Evolutionary conservation across 2,113 vertebrate species (phyloP), one percentile per base, ranked within the genome.

Genomic region (Oreochromis tanganicae): DNA sequence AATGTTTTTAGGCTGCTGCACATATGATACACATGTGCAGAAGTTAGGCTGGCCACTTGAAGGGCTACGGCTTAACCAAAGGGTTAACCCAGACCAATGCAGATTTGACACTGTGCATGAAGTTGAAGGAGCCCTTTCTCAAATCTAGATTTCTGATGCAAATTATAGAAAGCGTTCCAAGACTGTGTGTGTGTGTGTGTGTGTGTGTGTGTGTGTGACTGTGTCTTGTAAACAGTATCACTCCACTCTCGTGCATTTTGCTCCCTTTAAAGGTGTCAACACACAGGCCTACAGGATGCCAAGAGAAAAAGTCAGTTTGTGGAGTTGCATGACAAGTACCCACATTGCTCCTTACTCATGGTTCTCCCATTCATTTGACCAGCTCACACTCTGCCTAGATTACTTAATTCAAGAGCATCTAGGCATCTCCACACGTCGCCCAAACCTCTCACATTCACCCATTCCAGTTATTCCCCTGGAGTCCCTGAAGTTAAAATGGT

Each of bases 61-160:
- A 4, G 63, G 32, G 85, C 55, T 87, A 16, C 13, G 61, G 61
- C 61, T 66, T 66, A 66, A n/a, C 34, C 32, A 38, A 38, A 19
- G 12, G 38, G 34, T 66, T 68, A 68, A 68, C 34, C 54, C 50
- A 56, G 56, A 21, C 38, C 79, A 50, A 71, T 82, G 83, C 85
- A 90, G 82, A 85, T 87, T 32, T 82, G 43, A 55, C 85, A 87
- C 84, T 63, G 61, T 73, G 84, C 80, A 36, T 85, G 87, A 94
- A 96, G 94, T 95, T 94, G 66, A 87, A 50, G 68, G 50, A 85
- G 85, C 55, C 34, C 61, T 57, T 90, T 78, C 32, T 87, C 9
- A 85, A 10, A 84, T 81, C 16, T 84, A 43, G 36, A 75, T 82
- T 54, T 59, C 56, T 85, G 50, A 66, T 79, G 73, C 56, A 85